Evolutionary conservation across 2,113 vertebrate genomes (phyloP).

Genomic region (Seriola aureovittata): DNA sequence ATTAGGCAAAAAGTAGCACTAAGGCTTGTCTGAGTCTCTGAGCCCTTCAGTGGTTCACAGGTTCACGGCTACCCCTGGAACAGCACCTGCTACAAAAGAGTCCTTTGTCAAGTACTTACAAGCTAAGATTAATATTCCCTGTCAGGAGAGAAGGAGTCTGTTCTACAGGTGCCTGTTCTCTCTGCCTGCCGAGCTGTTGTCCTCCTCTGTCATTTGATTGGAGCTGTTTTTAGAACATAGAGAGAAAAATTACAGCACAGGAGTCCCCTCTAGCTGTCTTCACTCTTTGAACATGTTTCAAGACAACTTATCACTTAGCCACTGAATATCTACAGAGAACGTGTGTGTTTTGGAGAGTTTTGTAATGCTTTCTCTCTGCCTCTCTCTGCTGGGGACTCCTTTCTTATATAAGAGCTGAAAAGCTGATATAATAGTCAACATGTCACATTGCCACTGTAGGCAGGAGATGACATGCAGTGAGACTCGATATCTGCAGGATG

Average conservation of each 20-base stretch:
- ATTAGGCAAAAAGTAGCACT: conserved; percentile 75
- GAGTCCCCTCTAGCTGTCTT: conserved; percentile 69
- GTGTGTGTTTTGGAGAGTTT: conserved; percentile 50
- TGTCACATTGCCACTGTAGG: conserved; percentile 78
- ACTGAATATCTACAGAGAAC: conserved; percentile 16
- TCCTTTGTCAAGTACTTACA: conserved; percentile 76
- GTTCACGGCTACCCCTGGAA: conserved; percentile 70
- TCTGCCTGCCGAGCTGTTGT: conserved; percentile 50
- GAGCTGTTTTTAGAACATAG: conserved; percentile 80
- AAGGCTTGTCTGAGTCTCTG: conserved; percentile 73
- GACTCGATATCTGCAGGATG: conserved; percentile 83
- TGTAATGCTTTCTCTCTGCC: conserved; percentile 52
- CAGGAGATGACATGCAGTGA: conserved; percentile 80
- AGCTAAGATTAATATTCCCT: conserved; percentile 80
- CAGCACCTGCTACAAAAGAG: conserved; percentile 55
- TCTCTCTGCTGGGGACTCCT: conserved; percentile 73
- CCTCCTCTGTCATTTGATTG: conserved; percentile 73
- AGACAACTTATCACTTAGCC: conserved; percentile 54
- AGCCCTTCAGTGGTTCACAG: conserved; percentile 75
- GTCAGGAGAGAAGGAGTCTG: conserved; percentile 72
- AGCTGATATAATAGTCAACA: conserved; percentile 80
- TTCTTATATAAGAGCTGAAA: conserved; percentile 80
- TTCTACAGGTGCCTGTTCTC: conserved; percentile 80
- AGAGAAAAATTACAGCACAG: conserved; percentile 56
- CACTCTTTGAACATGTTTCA: conserved; percentile 71